Base-by-base conservation (phyloP, 2,888 invertebrate species). In the Parnassius glacialis region DNA sequence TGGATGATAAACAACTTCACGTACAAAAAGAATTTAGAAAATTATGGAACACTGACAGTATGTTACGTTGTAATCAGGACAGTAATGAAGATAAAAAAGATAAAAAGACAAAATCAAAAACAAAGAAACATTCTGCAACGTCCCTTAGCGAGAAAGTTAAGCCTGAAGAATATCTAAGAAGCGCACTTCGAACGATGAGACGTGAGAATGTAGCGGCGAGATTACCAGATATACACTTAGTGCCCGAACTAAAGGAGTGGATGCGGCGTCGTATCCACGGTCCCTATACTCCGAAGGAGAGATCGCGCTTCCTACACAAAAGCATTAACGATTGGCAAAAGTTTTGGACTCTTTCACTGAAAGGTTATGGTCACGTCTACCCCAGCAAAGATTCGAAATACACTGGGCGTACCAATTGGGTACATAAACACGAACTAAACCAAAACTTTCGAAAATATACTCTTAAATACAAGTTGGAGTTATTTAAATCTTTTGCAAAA, bases 171-270 rank as follows among this genome's bases (percentile, higher is more conserved):
- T 90, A 90, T 65, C 74, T 90, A 47, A 82, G 76, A 68, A 86
- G 86, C 64, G 89, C 86, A 11, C 67, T 90, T 51, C 71, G 81
- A 42, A 69, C 72, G 1, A 77, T 89, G 81, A 74, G 80, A 50
- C 72, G 72, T 0, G 63, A 72, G 0, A 90, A 90, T 68, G 61
- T 85, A 0, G 90, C 90, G 54, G 88, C 90, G 2, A 78, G 81
- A 10, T 70, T 90, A 45, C 90, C 90, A 0, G 89, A 90, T 52
- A 66, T 85, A 16, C 83, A 90, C 62, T 69, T 83, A 41, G 84
- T 79, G 2, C 88, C 90, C 9, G 89, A 88, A 63, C 75, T 90
- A 7, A 78, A 75, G 44, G 89, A 85, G 71, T 90, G 90, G 90
- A 90, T 90, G 90, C 81, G 88, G 11, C 66, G 68, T 5, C 81